Conservation (phyloP, 2,888 invertebrate species). For the Blastobasis lacticolella region DNA sequence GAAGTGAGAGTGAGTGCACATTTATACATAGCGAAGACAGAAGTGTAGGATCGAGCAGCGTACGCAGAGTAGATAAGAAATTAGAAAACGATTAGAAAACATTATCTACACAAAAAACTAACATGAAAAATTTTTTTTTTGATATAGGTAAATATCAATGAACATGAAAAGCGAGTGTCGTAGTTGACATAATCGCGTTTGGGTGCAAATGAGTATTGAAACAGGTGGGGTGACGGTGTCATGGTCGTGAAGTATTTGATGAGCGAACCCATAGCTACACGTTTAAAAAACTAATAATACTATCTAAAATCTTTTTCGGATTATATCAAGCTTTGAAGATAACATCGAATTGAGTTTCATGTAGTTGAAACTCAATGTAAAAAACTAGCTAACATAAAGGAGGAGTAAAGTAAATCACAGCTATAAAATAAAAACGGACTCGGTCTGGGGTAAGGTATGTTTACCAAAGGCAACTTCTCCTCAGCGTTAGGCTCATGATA, state of each 20-base stretch:
- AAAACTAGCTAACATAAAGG: background rate
- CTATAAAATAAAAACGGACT: constrained; percentile 52
- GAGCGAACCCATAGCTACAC: constrained; percentile 12
- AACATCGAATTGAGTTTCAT: constrained; percentile 2
- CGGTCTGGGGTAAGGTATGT: constrained; percentile 54
- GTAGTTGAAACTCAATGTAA: background rate
- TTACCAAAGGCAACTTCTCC: constrained; percentile 95
- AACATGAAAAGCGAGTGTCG: background rate
- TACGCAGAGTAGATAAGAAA: background rate
- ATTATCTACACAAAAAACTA: constrained; percentile 28
- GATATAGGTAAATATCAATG: background rate
- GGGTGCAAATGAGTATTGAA: too few species aligned
- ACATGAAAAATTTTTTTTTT: constrained; percentile 4
- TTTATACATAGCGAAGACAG: background rate
- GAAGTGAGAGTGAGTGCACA: background rate
- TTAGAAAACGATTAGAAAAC: background rate
- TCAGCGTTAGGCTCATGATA: constrained; percentile 90
- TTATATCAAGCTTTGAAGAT: constrained; percentile 6
- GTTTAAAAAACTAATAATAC: constrained; percentile 10
- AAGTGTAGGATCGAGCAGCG: background rate
- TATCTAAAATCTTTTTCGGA: background rate
- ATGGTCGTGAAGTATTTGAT: background rate
- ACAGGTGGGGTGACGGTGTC: too few species aligned
- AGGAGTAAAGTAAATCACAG: constrained; percentile 22
- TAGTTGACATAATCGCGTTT: background rate